Evolutionary conservation across 2,888 invertebrate species (phyloP).

Genomic region (Dryomyza anilis): DNA sequence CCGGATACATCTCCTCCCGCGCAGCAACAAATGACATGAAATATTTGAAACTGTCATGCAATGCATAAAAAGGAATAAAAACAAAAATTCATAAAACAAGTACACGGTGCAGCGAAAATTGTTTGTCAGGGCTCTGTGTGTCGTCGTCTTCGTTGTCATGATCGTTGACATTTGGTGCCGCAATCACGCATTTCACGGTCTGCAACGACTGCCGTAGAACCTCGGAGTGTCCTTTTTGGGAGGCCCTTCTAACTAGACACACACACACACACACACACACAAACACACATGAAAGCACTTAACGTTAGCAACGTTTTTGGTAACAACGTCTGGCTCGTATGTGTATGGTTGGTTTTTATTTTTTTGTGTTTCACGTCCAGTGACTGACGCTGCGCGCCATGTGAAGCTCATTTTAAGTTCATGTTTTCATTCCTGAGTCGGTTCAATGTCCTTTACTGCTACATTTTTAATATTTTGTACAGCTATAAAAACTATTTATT

Average conservation of each 20-base stretch:
- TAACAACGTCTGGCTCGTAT: conserved; percentile 8
- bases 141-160: background rate
- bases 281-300: too few species aligned
- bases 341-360: background rate
- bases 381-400: background rate
- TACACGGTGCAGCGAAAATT: background rate
- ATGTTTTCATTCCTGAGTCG: background rate
- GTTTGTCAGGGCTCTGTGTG: background rate
- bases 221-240: background rate
- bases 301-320: conserved; percentile 23
- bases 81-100: conserved; percentile 1
- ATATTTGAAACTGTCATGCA: conserved; percentile 23
- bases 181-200: conserved; percentile 20
- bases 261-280: too few species aligned
- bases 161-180: conserved; percentile 20
- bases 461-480: too few species aligned
- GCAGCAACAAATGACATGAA: background rate
- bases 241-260: too few species aligned
- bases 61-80: conserved; percentile 2
- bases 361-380: background rate
- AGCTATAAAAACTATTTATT: too few species aligned
- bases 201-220: background rate
- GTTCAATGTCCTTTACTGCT: background rate
- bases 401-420: background rate
- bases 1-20: background rate